Percentiles rank a stretch among this genome's conserved stretches.
Conservation (phyloP, 64 coral and sea anemone species). For the Montipora efflorescens region DNA sequence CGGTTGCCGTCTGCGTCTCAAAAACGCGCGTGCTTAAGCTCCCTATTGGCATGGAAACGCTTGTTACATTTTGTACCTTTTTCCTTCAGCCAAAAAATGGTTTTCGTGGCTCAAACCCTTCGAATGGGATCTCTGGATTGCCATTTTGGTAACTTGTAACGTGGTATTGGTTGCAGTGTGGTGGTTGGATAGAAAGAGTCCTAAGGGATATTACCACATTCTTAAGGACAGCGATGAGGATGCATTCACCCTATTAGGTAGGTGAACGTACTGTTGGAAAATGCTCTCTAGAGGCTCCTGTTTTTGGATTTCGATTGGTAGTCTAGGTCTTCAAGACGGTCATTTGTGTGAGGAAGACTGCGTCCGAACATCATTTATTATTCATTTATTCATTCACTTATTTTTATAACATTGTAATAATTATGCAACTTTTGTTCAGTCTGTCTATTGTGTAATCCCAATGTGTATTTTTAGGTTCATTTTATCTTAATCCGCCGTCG, state of each 20-base stretch:
- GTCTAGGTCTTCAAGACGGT: too few relatives aligned
- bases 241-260: constrained; percentile 63
- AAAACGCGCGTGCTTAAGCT: too few relatives aligned
- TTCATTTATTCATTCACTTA: too few relatives aligned
- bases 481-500: too few relatives aligned
- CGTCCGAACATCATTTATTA: not conserved
- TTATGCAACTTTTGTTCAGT: too few relatives aligned
- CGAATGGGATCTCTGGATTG: constrained; percentile 41
- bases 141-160: constrained; percentile 36
- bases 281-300: too few relatives aligned
- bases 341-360: not conserved
- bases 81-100: not conserved
- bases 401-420: too few relatives aligned
- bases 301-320: too few relatives aligned
- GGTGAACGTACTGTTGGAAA: too few relatives aligned
- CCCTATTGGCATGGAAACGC: not conserved
- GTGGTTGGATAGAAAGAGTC: constrained; percentile 66
- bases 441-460: too few relatives aligned
- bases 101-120: constrained; percentile 53
- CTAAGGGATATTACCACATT: constrained; percentile 46
- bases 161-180: constrained; percentile 57
- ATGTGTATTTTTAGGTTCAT: too few relatives aligned
- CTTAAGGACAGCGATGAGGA: constrained; percentile 42
- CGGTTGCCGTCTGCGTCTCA: too few relatives aligned
- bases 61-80: not conserved